phyloP scores from a whole-genome alignment of 2,888 invertebrate species.

The Dynastes hyllus region DNA sequence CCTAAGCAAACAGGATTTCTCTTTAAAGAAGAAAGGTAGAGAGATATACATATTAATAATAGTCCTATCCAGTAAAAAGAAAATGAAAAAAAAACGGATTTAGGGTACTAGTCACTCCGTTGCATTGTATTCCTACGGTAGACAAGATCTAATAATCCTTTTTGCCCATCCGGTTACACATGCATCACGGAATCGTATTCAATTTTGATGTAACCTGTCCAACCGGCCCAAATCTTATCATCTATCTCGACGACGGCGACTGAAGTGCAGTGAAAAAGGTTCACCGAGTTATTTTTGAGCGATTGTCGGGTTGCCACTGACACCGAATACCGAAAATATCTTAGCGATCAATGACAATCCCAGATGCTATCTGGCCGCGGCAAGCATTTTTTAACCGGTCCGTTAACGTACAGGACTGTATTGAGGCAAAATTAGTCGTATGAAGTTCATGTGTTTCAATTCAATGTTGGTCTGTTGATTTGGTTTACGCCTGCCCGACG shows the following conservation, averaged over 20 bases:
- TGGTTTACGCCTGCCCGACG: no score
- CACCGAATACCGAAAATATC: slow-evolving; percentile 69
- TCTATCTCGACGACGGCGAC: slow-evolving; percentile 46
- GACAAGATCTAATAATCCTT: slow-evolving; percentile 34
- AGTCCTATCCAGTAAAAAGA: not conserved
- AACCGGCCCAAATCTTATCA: slow-evolving; percentile 52
- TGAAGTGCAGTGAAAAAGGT: slow-evolving; percentile 56
- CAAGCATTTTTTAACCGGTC: slow-evolving; percentile 21
- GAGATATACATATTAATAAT: not conserved
- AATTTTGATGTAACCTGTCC: slow-evolving; percentile 52
- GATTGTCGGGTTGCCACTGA: slow-evolving; percentile 63
- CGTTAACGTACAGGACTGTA: slow-evolving; percentile 8
- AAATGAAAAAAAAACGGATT: slow-evolving; percentile 19
- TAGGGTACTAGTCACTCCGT: not conserved
- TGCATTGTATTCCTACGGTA: not conserved
- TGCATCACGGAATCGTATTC: slow-evolving; percentile 35
- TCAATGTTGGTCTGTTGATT: no score
- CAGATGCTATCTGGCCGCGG: slow-evolving; percentile 58
- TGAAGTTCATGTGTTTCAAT: no score
- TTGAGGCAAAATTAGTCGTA: no score
- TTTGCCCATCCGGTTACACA: slow-evolving; percentile 3
- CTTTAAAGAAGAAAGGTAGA: not conserved
- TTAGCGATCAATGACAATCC: slow-evolving; percentile 66
- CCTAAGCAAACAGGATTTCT: slow-evolving; percentile 16
- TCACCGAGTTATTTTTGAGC: slow-evolving; percentile 58